Percentiles rank a stretch among this genome's conserved stretches.
phyloP scores from a whole-genome alignment of 2,797 vertebrate genomes.

The Delichon dasypus region DNA sequence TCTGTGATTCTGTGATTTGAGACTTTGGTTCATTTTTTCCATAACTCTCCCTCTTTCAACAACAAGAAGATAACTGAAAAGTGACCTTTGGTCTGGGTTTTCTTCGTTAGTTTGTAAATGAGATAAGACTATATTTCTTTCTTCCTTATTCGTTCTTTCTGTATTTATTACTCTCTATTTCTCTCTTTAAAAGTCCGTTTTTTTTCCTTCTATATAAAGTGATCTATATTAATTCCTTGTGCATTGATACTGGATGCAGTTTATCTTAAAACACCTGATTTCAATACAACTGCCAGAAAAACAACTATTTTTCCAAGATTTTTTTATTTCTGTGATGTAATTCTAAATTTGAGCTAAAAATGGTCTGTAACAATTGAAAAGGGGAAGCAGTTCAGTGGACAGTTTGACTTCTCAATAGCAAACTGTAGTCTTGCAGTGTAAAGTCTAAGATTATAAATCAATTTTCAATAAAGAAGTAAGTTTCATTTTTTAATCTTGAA shows the following conservation, averaged over 20 bases:
- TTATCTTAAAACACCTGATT: neutral
- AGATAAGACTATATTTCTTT: neutral
- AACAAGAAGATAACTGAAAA: neutral
- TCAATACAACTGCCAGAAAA: neutral
- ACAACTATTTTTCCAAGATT: neutral
- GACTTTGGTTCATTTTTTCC: neutral
- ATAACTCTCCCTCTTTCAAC: neutral
- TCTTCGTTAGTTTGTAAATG: neutral
- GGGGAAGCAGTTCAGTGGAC: neutral
- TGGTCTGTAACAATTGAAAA: neutral
- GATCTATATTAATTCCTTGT: neutral
- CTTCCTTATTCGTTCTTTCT: neutral
- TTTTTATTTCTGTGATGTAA: neutral
- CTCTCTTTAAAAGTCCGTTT: neutral
- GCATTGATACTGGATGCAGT: neutral
- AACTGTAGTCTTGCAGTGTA: neutral
- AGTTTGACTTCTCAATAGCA: neutral
- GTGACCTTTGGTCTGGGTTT: neutral
- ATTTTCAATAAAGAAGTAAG: neutral
- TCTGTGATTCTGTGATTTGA: neutral
- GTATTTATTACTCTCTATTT: neutral
- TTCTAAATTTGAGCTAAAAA: neutral
- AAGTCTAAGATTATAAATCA: neutral
- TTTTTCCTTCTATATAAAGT: neutral
- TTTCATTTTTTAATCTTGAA: neutral